phyloP scores from a whole-genome alignment of 2,888 invertebrate species.

The Eudiplozoon nipponicum region DNA sequence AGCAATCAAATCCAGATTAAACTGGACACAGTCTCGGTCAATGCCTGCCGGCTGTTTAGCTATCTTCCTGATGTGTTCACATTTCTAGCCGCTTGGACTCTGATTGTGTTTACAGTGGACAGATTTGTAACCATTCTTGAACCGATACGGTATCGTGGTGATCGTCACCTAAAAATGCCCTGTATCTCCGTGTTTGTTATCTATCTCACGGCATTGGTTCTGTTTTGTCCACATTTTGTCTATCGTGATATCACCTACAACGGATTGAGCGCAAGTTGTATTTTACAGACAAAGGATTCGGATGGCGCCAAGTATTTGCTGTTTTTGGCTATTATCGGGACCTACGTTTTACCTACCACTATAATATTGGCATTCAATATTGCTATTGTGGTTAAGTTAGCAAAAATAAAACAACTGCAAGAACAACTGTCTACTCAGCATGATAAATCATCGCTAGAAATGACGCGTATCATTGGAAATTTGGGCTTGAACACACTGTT shows the following conservation, averaged over 20 bases:
- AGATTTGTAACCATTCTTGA: not conserved
- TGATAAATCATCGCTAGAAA: not conserved
- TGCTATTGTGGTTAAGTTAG: not conserved
- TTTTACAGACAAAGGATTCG: not conserved
- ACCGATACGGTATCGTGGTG: conserved; percentile 1
- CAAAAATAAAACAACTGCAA: not conserved
- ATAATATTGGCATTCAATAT: not conserved
- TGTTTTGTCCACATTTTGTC: not conserved
- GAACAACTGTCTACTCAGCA: not conserved
- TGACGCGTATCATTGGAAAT: not conserved
- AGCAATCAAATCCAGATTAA: not conserved
- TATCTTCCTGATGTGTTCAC: not conserved
- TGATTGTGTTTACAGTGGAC: not conserved
- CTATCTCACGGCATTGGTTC: not conserved
- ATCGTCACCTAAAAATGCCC: not conserved
- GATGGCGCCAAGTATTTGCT: not conserved
- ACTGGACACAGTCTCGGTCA: not conserved
- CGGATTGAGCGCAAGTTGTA: not conserved
- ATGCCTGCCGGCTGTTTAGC: not conserved
- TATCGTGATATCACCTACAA: not conserved
- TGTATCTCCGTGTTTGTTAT: not conserved
- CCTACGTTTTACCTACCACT: not conserved
- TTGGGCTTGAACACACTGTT: not conserved
- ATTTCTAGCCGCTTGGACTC: not conserved
- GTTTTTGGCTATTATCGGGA: not conserved